Base-by-base conservation (phyloP, 2,797 vertebrate species). In the Pagetopsis macropterus region DNA sequence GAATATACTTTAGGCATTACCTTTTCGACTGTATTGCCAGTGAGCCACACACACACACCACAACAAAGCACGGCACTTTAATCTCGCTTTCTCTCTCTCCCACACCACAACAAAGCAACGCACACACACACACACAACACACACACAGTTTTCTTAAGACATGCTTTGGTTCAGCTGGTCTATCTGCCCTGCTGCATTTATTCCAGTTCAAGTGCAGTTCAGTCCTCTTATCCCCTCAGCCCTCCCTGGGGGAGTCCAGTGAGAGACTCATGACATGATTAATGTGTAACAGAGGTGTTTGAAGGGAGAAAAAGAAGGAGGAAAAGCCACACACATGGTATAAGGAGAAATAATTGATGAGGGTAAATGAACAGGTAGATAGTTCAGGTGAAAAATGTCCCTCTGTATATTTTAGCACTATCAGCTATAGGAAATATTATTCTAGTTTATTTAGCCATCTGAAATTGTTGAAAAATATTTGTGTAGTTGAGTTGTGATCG, bases 121-220 rank as follows among this genome's bases (percentile, higher is more conserved):
- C 52, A 64, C 55, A 8, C 1, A 6, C 5, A 37, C 5, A 8
- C 75, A 48, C 72, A 37, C 33, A 37, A 16, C 37, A 37, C 33
- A 19, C 50, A 60, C 19, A n/a, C 12, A 16, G 58, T 72, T 85
- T 84, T 85, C 76, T 71, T 79, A 80, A 82, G 84, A 84, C 75
- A 43, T 54, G 60, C 75, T 84, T 86, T 81, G 71, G 70, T 86
- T 88, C 72, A 83, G 78, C 81, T 74, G 62, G 70, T 78, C 46
- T 49, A 51, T 70, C 78, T 65, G 73, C 62, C 76, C 58, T 64
- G 73, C 57, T 67, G 72, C 51, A 45, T 86, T 75, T 62, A 70
- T 87, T 83, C 82, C 84, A 90, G 88, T 91, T 91, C 89, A 92
- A 80, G 75, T 77, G 79, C 84, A 88, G 87, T 91, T 90, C 89